Evolutionary conservation across 1,140 invertebrate species (phyloP).

Genomic region (Battus philenor): DNA sequence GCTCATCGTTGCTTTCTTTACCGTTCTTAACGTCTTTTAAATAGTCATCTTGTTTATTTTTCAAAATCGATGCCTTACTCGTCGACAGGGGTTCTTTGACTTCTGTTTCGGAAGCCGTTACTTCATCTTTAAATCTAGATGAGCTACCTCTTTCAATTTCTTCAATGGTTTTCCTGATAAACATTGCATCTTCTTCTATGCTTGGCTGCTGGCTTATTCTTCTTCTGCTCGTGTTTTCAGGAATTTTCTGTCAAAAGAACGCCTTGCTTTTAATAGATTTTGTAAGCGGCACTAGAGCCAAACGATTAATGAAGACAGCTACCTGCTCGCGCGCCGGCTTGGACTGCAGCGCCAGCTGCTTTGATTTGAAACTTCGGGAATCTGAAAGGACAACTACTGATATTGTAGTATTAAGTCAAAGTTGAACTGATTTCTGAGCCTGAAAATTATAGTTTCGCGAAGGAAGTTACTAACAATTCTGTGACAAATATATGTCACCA

Average conservation of each 20-base stretch:
- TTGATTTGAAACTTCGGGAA: constrained; percentile 30
- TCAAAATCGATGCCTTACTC: constrained; percentile 33
- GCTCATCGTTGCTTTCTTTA: constrained; percentile 48
- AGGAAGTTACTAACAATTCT: no score
- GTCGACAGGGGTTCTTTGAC: constrained; percentile 36
- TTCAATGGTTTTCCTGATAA: constrained; percentile 67
- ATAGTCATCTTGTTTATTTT: constrained; percentile 34
- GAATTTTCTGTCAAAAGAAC: constrained; percentile 23
- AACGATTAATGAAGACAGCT: no score
- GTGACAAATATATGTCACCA: no score
- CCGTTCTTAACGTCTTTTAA: constrained; percentile 34
- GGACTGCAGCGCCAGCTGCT: constrained; percentile 30
- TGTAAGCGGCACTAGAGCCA: no score
- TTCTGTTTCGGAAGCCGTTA: constrained; percentile 19
- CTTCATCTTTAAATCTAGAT: constrained; percentile 40
- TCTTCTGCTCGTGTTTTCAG: constrained; percentile 37
- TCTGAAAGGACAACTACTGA: constrained; percentile 50
- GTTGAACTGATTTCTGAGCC: no score
- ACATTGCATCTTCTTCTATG: constrained; percentile 64
- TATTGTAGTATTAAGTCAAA: constrained; percentile 18
- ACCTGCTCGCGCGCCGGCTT: constrained; percentile 53
- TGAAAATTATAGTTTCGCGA: no score
- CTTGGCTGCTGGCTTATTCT: constrained; percentile 52
- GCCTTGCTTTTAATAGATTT: no score
- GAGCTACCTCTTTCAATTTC: constrained; percentile 64